Conservation (phyloP, 2,113 vertebrate genomes). For the Cettia cetti region DNA sequence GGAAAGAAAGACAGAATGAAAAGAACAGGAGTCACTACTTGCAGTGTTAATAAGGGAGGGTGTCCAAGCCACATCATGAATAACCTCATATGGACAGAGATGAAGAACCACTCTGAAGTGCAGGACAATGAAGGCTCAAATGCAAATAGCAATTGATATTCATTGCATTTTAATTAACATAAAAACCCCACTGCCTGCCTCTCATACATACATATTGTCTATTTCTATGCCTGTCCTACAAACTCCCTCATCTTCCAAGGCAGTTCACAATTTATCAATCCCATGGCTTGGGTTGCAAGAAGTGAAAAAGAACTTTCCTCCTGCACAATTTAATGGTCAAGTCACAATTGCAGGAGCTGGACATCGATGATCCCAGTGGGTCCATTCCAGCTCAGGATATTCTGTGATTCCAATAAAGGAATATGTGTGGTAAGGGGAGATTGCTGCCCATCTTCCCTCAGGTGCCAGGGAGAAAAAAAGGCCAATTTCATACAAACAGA, state of each 20-base stretch:
- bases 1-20: no score
- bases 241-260: background rate
- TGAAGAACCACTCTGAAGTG: background rate
- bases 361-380: background rate
- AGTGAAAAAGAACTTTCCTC: background rate
- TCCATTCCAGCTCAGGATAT: background rate
- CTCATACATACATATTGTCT: rapidly evolving
- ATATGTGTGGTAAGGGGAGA: background rate
- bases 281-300: background rate
- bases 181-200: background rate
- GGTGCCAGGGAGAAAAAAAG: background rate
- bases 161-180: background rate
- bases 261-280: background rate
- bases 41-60: background rate
- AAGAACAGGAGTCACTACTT: background rate
- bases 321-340: background rate
- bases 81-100: background rate
- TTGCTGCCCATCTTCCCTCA: background rate
- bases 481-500: background rate
- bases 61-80: rapidly evolving
- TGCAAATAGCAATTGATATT: background rate
- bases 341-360: background rate
- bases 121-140: background rate
- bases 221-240: background rate
- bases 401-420: background rate